Percentiles rank a stretch among this genome's conserved stretches.
These are phyloP conservation scores for Drosophila kanekoi DNA, from an alignment of 2,888 invertebrate genomes.

Conservation along the genomic window DNA sequence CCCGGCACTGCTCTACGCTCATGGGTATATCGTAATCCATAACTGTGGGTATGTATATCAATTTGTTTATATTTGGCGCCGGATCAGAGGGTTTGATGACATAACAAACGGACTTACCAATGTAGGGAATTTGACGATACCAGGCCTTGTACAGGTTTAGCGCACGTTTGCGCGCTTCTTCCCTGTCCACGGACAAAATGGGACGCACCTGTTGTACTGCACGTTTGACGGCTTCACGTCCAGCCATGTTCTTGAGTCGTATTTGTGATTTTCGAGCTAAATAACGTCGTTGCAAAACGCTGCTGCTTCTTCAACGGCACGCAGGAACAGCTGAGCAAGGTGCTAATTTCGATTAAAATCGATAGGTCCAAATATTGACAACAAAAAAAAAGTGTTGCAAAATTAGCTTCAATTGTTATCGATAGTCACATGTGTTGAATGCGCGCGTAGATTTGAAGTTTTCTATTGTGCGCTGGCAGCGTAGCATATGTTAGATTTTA, in stretches of 20 bases:
- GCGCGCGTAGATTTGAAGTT: constrained; percentile 32
- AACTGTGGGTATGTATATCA: constrained; percentile 86
- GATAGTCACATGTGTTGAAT: constrained; percentile 5
- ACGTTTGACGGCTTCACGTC: constrained; percentile 86
- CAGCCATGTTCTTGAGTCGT: constrained; percentile 70
- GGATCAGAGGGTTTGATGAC: constrained; percentile 61
- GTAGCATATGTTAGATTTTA: constrained; percentile 30
- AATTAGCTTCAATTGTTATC: constrained; percentile 8
- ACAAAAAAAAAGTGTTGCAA: constrained; percentile 20
- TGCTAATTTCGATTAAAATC: constrained; percentile 17
- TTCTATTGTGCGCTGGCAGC: not conserved
- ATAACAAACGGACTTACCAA: constrained; percentile 88
- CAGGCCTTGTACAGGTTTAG: constrained; percentile 96
- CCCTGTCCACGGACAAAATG: constrained; percentile 91
- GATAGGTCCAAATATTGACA: not conserved
- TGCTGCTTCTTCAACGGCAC: constrained; percentile 47
- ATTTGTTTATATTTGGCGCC: constrained; percentile 46
- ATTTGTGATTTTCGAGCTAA: constrained; percentile 25
- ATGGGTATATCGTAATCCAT: constrained; percentile 93
- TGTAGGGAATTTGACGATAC: constrained; percentile 95
- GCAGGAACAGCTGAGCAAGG: constrained; percentile 40
- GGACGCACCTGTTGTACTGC: constrained; percentile 91
- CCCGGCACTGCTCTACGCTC: constrained; percentile 88
- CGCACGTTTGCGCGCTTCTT: constrained; percentile 93
- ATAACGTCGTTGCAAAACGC: constrained; percentile 44